Base-by-base conservation (phyloP, 2,797 vertebrate genomes). In the Scolopax bukidnonensis region DNA sequence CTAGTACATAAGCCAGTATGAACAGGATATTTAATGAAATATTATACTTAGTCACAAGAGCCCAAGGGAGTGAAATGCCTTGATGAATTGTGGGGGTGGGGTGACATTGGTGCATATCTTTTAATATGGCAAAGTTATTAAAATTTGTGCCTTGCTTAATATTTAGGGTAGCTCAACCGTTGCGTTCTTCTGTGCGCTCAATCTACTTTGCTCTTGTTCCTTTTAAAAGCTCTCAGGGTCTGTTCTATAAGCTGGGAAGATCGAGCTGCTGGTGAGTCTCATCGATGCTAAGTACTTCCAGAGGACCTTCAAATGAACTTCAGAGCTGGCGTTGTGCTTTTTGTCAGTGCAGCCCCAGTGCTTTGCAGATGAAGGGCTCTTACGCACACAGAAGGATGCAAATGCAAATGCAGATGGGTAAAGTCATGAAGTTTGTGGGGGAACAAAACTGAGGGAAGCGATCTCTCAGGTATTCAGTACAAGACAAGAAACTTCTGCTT, bases 1-100 rank as follows among this genome's bases (percentile, higher is more conserved):
- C 96, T 95, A 82, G 96, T 97, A 96, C 98, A 97, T 97, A 97
- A 97, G 94, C 97, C 96, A 95, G 97, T 91, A 96, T 91, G 97
- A 97, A 85, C 96, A 95, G 97, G 97, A 96, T 97, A 96, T 96
- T 96, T 98, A 97, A 97, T 98, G 97, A 97, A 98, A 97, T 97
- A 97, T 97, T 97, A 97, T 93, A 96, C 94, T 95, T 96, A 93
- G 94, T 95, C 95, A 95, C 83, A 86, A 96, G 92, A 97, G 83
- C 93, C 97, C 97, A 89, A 51, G 96, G 97, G 97, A 97, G 91
- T 90, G 89, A 73, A 94, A 87, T 91, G 94, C 94, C 96, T 96
- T 94, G 94, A 92, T 95, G 95, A 89, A 65, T 96, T 68, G 89
- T 95, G 92, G 90, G 93, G 92, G 92, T 77, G 67, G 65, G 67